These are phyloP conservation scores for Leptobrachium leishanense DNA, from an alignment of 2,113 vertebrate genomes.

Conservation along the genomic window DNA sequence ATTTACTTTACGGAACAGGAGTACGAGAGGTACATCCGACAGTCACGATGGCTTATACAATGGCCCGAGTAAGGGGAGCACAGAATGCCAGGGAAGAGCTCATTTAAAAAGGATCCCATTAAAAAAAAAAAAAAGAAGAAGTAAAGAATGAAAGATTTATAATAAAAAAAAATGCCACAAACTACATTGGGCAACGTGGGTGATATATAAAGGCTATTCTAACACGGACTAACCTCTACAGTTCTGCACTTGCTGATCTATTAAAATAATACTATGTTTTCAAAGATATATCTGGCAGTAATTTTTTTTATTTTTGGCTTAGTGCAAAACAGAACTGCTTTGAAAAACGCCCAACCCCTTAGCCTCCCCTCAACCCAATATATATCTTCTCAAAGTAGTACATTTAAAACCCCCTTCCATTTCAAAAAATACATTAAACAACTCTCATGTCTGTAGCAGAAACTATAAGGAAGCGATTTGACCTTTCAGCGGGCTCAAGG, in stretches of 20 bases:
- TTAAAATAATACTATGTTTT: constrained; percentile 12
- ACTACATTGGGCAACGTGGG: not conserved
- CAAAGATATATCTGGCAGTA: constrained; percentile 8
- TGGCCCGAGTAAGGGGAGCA: not conserved
- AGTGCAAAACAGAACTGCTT: not conserved
- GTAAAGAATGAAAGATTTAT: not conserved
- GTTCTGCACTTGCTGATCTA: not conserved
- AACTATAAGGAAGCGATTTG: not conserved
- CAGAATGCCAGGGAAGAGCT: not conserved
- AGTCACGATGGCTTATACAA: constrained; percentile 4
- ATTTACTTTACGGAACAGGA: too few relatives aligned
- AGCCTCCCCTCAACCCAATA: not conserved
- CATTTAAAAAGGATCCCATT: not conserved
- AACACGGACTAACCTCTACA: not conserved
- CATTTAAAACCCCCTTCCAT: not conserved
- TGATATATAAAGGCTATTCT: not conserved
- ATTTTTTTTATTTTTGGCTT: not conserved
- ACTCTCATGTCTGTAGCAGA: not conserved
- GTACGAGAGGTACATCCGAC: too few relatives aligned
- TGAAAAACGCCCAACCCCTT: not conserved
- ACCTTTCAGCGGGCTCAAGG: not conserved
- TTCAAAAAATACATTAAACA: not conserved
- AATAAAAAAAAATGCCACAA: not conserved
- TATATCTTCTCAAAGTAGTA: not conserved
- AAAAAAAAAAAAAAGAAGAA: not conserved